phyloP scores from a whole-genome alignment of 1,140 invertebrate species.

The Apis dorsata region DNA sequence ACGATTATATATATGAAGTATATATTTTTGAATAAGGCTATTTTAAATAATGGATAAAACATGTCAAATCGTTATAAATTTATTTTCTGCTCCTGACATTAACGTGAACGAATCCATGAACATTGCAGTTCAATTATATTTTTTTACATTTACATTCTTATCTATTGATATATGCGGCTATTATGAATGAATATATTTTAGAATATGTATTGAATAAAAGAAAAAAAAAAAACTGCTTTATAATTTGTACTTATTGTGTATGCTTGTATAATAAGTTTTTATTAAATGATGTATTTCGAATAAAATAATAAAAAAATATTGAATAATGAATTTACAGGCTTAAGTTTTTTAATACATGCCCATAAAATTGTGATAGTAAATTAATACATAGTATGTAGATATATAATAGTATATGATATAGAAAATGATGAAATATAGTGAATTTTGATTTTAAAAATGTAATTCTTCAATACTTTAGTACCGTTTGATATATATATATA shows the following conservation, averaged over 20 bases:
- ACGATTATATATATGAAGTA: slow-evolving; percentile 23
- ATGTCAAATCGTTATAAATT: slow-evolving; percentile 18
- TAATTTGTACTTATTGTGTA: slow-evolving; percentile 38
- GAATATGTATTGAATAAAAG: not conserved
- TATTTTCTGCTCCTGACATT: not conserved
- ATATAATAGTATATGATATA: no score
- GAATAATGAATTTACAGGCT: not conserved
- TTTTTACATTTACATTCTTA: slow-evolving; percentile 15
- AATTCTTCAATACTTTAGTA: slow-evolving; percentile 34
- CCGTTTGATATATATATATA: slow-evolving; percentile 33
- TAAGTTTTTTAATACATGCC: slow-evolving; percentile 1
- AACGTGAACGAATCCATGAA: slow-evolving; percentile 5
- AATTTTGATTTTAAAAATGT: slow-evolving; percentile 50
- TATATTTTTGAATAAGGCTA: slow-evolving; percentile 27
- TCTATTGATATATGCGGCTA: not conserved
- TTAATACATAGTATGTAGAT: slow-evolving; percentile 5
- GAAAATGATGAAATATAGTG: no score
- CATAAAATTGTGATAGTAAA: slow-evolving; percentile 34
- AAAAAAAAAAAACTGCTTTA: not conserved
- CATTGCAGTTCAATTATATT: not conserved
- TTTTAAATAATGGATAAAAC: slow-evolving; percentile 16
- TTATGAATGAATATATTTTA: not conserved
- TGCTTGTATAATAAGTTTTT: slow-evolving; percentile 19
- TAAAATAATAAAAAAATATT: slow-evolving; percentile 22
- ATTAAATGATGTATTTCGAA: slow-evolving; percentile 19